phyloP scores from a whole-genome alignment of 2,113 vertebrate species.

The Salvelinus namaycush region DNA sequence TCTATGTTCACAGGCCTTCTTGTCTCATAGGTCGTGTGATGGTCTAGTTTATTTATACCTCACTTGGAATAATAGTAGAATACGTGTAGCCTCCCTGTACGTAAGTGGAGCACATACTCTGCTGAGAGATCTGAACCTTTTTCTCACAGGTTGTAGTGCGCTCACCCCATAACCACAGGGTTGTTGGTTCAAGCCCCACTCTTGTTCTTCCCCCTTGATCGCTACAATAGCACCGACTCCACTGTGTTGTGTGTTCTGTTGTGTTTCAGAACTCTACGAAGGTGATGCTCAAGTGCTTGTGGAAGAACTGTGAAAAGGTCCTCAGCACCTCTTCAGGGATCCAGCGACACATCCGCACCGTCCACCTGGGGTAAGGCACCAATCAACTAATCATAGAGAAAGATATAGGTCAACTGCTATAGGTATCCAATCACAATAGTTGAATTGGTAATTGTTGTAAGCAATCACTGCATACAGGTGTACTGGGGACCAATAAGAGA shows the following conservation, averaged over 20 bases:
- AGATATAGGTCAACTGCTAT: not conserved
- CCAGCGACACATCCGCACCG: conserved; percentile 87
- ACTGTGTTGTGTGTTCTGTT: not conserved
- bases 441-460: no score
- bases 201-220: no score
- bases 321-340: conserved; percentile 92
- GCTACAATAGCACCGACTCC: not conserved
- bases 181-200: no score
- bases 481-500: no score
- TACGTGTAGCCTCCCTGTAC: no score
- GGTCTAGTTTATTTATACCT: no score
- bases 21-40: conserved; percentile 24
- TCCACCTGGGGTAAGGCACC: conserved; percentile 85
- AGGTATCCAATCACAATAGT: not conserved
- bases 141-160: no score
- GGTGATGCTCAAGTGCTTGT: conserved; percentile 97
- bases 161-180: no score
- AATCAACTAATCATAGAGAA: not conserved
- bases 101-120: no score
- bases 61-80: no score
- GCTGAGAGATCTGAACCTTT: no score
- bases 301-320: conserved; percentile 96
- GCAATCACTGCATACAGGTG: no score
- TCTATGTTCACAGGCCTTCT: conserved; percentile 38
- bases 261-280: conserved; percentile 86